Percentiles rank a stretch among this genome's conserved stretches.
Conservation (phyloP, 2,113 vertebrate genomes). For the Myiozetetes cayanensis region DNA sequence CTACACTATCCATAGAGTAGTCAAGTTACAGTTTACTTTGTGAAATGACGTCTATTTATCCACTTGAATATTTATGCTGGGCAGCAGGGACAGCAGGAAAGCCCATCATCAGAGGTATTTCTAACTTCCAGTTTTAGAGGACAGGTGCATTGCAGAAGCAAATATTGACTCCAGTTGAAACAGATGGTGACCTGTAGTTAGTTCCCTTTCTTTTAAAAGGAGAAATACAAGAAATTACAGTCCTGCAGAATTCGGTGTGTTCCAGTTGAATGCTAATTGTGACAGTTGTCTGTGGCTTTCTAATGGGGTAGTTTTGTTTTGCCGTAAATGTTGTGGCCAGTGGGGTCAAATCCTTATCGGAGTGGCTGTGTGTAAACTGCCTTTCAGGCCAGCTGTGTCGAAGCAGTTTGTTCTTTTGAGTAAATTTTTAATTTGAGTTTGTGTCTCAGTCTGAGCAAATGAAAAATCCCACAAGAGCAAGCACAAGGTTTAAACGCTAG, state of each 20-base stretch:
- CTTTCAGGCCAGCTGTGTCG: neutral
- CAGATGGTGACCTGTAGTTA: conserved; percentile 1
- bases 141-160: neutral
- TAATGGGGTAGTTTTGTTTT: conserved; percentile 12
- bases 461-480: neutral
- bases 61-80: neutral
- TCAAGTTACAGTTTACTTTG: neutral
- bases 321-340: neutral
- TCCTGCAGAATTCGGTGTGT: neutral
- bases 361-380: neutral
- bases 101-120: neutral
- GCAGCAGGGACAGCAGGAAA: neutral
- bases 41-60: neutral
- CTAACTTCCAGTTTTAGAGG: neutral
- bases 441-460: neutral
- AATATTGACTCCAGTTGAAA: neutral
- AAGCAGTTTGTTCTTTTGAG: neutral
- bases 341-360: neutral
- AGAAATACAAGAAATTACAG: conserved; percentile 10
- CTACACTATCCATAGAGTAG: neutral
- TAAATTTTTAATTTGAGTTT: neutral
- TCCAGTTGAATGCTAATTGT: conserved; percentile 50
- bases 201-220: neutral
- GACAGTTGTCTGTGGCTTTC: conserved; percentile 43
- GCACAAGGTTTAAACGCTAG: neutral